Evolutionary conservation across 2,888 invertebrate genomes (phyloP).

Genomic region (Eupithecia subfuscata): DNA sequence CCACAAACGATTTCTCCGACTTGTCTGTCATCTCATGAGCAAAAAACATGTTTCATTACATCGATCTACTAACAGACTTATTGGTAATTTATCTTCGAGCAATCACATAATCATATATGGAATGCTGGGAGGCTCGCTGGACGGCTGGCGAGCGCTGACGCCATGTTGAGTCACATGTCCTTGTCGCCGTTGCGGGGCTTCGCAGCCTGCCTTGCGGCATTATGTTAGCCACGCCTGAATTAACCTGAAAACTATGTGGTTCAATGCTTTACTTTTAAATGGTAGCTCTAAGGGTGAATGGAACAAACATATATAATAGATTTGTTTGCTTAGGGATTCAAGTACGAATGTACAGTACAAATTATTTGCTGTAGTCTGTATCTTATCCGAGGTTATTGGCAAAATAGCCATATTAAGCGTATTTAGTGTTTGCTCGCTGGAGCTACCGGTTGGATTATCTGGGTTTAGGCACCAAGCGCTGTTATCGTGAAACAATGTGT

Average conservation of each 20-base stretch:
- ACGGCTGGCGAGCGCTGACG: conserved; percentile 54
- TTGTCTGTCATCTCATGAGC: conserved; percentile 24
- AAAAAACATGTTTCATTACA: conserved; percentile 34
- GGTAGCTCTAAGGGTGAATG: background rate
- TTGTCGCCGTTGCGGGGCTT: conserved; percentile 61
- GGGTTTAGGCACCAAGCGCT: conserved; percentile 19
- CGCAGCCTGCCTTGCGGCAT: conserved; percentile 44
- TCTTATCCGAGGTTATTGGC: conserved; percentile 35
- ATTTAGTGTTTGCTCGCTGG: conserved; percentile 27
- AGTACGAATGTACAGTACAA: conserved; percentile 20
- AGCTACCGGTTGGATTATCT: conserved; percentile 19
- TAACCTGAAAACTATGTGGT: conserved; percentile 33
- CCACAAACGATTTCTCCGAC: conserved; percentile 18
- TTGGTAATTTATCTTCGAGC: conserved; percentile 30
- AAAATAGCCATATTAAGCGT: conserved; percentile 35
- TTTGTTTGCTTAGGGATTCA: conserved; percentile 17
- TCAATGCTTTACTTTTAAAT: conserved; percentile 19
- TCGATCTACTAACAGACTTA: conserved; percentile 32
- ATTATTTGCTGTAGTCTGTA: conserved; percentile 20
- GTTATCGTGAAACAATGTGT: conserved; percentile 37
- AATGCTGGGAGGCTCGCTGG: conserved; percentile 49
- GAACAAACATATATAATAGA: background rate
- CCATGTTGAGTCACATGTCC: conserved; percentile 65
- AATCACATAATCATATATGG: conserved; percentile 53
- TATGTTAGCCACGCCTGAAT: conserved; percentile 51